phyloP scores from a whole-genome alignment of 1,140 invertebrate species.

The Zaprionus lachaisei region DNA sequence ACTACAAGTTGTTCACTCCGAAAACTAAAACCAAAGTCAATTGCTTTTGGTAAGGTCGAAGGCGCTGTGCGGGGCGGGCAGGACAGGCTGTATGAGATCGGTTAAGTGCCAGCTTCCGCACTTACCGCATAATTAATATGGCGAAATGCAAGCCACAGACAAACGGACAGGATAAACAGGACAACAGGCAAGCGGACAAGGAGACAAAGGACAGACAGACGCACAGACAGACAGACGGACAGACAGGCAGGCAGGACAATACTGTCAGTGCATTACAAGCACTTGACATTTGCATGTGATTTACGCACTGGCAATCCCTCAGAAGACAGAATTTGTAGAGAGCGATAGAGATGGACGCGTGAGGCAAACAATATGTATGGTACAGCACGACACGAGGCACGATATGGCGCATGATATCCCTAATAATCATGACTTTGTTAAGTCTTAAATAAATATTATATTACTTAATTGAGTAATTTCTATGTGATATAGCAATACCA shows the following conservation, averaged over 20 bases:
- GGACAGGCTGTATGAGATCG: conserved; percentile 21
- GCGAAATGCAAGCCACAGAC: conserved; percentile 55
- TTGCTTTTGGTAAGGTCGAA: conserved; percentile 7
- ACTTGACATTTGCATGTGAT: conserved; percentile 75
- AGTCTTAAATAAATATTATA: neutral
- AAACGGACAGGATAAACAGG: conserved; percentile 30
- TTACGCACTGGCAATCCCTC: conserved; percentile 61
- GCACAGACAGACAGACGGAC: conserved; percentile 26
- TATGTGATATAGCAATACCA: neutral
- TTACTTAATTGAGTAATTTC: neutral
- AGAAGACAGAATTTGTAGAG: neutral
- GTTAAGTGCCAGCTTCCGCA: conserved; percentile 55
- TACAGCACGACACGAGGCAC: neutral
- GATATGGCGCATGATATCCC: neutral
- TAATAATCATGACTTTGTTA: neutral
- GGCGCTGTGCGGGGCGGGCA: neutral
- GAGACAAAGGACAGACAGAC: conserved; percentile 36
- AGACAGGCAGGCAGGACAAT: conserved; percentile 42
- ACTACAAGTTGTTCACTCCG: conserved; percentile 57
- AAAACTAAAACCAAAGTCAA: conserved; percentile 66
- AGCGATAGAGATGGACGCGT: conserved; percentile 32
- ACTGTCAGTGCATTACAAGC: conserved; percentile 65
- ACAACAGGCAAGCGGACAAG: conserved; percentile 14
- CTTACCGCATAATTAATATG: conserved; percentile 75
- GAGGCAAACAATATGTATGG: neutral